Evolutionary conservation across 2,888 invertebrate genomes (phyloP), one percentile per base, ranked within the genome.

Genomic region (Lasius platythorax): DNA sequence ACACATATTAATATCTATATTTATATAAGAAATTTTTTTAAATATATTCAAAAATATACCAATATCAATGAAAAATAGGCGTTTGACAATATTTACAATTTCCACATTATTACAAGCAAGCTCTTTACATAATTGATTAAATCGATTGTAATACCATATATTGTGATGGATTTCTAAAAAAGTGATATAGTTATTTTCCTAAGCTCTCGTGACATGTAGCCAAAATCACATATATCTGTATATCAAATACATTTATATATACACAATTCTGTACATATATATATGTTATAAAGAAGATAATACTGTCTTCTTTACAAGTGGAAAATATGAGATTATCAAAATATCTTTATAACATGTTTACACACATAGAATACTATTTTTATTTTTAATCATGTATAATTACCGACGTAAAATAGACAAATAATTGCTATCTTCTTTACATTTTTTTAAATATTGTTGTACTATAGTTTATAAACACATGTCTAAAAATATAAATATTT

Each of bases 31-130:
- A 81, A 79, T n/a, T 53, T n/a, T 50, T 18, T 53, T 18, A 53
- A n/a, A 78, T 83, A 79, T 78, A 56, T 68, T 46, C 8, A 53
- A 53, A 53, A 53, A 53, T 53, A 53, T 53, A 53, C 2, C 18
- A 37, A 33, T 72, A 63, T 73, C 2, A 12, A 12, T 50, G 5
- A 46, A 15, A 63, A 53, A 40, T 37, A 18, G n/a, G 8, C 9
- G 23, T 64, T 33, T 33, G 64, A 75, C 61, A 46, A 33, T 30
- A 3, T 63, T 33, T 64, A 75, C 61, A 46, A 33, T 30, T 1
- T 63, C 9, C 11, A 12, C 9, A 15, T 56, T 33, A 53, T 58
- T 73, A 58, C 37, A 37, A 56, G 37, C 37, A 73, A 40, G 9
- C 6, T 58, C 37, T 37, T 73, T 28, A 56, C 8, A 53, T n/a